Base-by-base conservation (phyloP, 2,888 invertebrate genomes). In the Nomada goodeniana region DNA sequence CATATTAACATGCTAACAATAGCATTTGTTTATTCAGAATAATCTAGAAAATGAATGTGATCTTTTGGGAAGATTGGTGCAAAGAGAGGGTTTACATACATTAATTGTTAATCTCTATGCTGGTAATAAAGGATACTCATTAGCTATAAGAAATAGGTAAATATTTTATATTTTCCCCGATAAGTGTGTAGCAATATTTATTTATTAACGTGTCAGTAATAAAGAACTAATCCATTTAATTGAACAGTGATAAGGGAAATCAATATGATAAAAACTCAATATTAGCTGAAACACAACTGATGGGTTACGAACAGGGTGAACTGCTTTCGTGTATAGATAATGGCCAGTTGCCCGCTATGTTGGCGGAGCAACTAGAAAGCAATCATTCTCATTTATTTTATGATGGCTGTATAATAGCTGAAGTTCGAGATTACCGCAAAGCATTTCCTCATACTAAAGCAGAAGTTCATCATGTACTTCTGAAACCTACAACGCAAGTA, bases 301-400 rank as follows among this genome's bases (percentile, higher is more conserved):
- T 97, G 97, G 97, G 98, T 90, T 98, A 98, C 93, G 98, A 98
- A 94, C 97, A 98, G 94, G 98, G 98, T 92, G 96, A 98, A 92
- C 94, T 98, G 84, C 95, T 98, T 88, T 96, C 97, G 92, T 98
- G 97, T 93, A 97, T 98, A 91, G 98, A 98, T 94, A 97, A 97
- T 94, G 98, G 98, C 94, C 97, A 98, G 94, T 94, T 99, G 92
- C 98, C 98, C 68, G 97, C 98, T 82, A 96, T 97, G 92, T 95
- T 98, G 77, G 95, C 98, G 83, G 98, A 98, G 93, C 94, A 98
- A 87, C 94, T 98, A 82, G 98, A 98, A 92, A 95, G 96, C 11
- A 97, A 97, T 92, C 96, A 97, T 92, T 97, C 97, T 70, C 97
- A 97, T 94, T 95, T 98, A 81, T 97, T 98, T 94, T 98, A 98